phyloP scores from a whole-genome alignment of 2,797 vertebrate genomes.

The Crypturellus tataupa region DNA sequence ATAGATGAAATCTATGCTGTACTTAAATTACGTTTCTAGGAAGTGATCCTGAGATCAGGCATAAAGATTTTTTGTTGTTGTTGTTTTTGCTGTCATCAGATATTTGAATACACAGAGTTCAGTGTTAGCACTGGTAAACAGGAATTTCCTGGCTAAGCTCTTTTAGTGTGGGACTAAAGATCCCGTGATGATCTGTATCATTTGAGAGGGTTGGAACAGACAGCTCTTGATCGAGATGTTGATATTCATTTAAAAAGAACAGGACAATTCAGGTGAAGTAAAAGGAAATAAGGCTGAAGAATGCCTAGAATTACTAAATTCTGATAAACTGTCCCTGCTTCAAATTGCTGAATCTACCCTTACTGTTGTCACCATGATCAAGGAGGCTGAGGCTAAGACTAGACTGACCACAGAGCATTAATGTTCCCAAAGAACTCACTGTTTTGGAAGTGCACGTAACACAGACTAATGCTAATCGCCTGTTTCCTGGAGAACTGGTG shows the following conservation, averaged over 20 bases:
- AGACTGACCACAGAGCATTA: neutral
- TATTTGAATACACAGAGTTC: slow-evolving; percentile 26
- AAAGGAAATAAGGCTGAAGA: neutral
- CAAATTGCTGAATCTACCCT: neutral
- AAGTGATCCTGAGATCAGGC: slow-evolving; percentile 28
- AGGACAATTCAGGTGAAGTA: neutral
- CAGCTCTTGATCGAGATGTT: neutral
- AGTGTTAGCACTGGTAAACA: neutral
- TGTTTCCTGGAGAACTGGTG: neutral
- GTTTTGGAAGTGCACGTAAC: neutral
- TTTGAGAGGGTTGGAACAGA: neutral
- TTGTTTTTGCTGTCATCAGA: neutral
- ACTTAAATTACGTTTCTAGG: slow-evolving; percentile 24
- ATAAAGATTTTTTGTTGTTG: neutral
- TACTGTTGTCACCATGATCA: neutral
- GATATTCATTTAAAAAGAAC: neutral
- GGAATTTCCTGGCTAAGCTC: slow-evolving; percentile 3
- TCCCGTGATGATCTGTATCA: neutral
- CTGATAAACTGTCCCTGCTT: neutral
- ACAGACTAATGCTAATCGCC: neutral
- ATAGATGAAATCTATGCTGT: neutral
- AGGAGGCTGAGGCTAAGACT: neutral
- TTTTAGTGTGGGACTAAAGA: neutral
- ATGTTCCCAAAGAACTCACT: neutral
- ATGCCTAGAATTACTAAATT: neutral